Base-by-base conservation (phyloP, 2,888 invertebrate genomes). In the Caenorhabditis sp. region DNA sequence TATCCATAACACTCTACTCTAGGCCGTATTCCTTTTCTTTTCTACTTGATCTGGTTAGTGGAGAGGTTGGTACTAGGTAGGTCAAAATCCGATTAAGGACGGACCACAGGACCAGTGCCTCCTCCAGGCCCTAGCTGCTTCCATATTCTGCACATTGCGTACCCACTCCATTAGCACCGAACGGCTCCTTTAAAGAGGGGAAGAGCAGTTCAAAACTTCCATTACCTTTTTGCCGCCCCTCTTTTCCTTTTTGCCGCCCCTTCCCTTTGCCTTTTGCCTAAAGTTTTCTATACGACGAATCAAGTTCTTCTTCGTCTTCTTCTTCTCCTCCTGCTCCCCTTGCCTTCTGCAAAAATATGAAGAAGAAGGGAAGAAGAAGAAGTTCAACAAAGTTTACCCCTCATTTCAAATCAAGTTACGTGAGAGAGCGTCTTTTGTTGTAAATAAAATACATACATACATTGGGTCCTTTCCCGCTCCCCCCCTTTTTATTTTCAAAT, bases 331-430 rank as follows among this genome's bases (percentile, higher is more conserved):
- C 47, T 47, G 20, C 47, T 47, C 20, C 47, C 18, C 18, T 11
- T 9, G 47, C 47, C 47, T 32, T 32, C 32, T 76, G 61, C 60
- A 53, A 67, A 56, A 65, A 28, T 61, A 35, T 47, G 53, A n/a
- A 26, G 32, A 6, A 24, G 40, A n/a, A n/a, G 22, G 22, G 53
- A 35, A 55, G 55, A 37, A 67, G 53, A 44, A 69, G 64, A 79
- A 79, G 78, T 79, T 79, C 78, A 79, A 79, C 78, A 53, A 70
- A 79, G 70, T 79, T 79, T 79, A 64, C 35, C 60, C 77, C 56
- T 61, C 78, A 79, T 76, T 76, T 76, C 76, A 79, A 79, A 79
- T 79, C 70, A 67, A 71, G 70, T 79, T 79, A 79, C 78, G 70
- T 79, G 47, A 55, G 64, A 58, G 56, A 20, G 53, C 40, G 65